Percentiles rank a stretch among this genome's conserved stretches.
Conservation (phyloP, 2,797 vertebrate species). For the Mormyrus hasselquistii region DNA sequence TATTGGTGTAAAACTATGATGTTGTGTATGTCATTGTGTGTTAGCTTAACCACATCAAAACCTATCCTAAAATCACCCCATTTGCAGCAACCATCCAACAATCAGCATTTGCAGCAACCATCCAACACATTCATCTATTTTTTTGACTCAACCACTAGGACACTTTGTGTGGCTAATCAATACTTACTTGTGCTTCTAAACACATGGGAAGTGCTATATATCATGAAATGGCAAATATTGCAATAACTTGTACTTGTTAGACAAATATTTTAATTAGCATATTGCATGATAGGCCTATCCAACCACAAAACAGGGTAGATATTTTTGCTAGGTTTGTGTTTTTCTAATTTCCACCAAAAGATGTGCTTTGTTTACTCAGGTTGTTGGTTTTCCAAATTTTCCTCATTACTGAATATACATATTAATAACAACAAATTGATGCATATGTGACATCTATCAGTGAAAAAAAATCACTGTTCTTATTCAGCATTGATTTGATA, state of each 20-base stretch:
- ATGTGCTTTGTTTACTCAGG: neutral
- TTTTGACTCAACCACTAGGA: neutral
- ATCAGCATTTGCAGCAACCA: neutral
- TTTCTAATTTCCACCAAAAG: neutral
- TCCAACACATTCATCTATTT: neutral
- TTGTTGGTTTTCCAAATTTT: neutral
- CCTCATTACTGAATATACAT: neutral
- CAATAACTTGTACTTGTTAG: neutral
- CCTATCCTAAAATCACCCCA: neutral
- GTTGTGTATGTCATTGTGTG: neutral
- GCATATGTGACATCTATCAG: neutral
- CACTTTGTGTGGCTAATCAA: neutral
- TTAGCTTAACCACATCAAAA: neutral
- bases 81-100: neutral
- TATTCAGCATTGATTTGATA: constrained; percentile 16
- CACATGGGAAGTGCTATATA: neutral
- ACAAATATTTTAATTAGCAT: neutral
- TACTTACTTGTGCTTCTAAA: neutral
- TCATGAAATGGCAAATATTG: neutral
- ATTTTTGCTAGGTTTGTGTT: neutral
- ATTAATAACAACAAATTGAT: neutral
- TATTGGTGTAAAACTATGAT: neutral
- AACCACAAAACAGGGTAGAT: neutral
- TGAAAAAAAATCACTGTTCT: neutral
- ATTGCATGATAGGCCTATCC: neutral